Evolutionary conservation across 1,140 invertebrate genomes (phyloP).

Genomic region (Drosophila quadrilineata): DNA sequence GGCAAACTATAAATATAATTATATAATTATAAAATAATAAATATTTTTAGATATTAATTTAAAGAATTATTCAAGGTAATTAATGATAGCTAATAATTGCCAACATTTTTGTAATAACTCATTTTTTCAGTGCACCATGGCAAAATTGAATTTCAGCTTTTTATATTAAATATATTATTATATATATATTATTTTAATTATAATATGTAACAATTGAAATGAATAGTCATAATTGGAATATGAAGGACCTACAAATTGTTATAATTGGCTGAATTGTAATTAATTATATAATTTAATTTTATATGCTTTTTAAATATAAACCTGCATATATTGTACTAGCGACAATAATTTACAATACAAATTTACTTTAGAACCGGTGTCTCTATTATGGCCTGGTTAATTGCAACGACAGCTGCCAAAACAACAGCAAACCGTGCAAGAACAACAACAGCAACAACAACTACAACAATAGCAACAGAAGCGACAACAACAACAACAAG

Average conservation of each 20-base stretch:
- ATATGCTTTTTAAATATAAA: neutral
- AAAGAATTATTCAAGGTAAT: no score
- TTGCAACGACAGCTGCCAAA: slow-evolving; percentile 77
- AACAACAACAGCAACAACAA: slow-evolving; percentile 50
- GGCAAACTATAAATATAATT: no score
- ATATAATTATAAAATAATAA: no score
- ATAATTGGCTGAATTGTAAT: neutral
- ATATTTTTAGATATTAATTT: no score
- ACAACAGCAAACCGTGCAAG: slow-evolving; percentile 70
- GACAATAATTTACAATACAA: slow-evolving; percentile 35
- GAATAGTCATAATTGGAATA: no score
- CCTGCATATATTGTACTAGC: no score
- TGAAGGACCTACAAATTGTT: neutral
- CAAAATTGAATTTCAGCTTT: no score
- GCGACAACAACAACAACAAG: slow-evolving; percentile 29
- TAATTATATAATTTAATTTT: neutral
- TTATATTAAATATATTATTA: neutral
- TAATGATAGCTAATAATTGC: no score
- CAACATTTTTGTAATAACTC: no score
- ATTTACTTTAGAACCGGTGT: slow-evolving; percentile 66
- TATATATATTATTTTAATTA: no score
- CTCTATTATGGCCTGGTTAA: slow-evolving; percentile 74
- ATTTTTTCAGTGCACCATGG: no score
- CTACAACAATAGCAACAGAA: neutral
- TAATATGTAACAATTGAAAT: no score